These are phyloP conservation scores for Ectropis grisescens DNA, from an alignment of 1,140 invertebrate genomes.

Conservation along the genomic window DNA sequence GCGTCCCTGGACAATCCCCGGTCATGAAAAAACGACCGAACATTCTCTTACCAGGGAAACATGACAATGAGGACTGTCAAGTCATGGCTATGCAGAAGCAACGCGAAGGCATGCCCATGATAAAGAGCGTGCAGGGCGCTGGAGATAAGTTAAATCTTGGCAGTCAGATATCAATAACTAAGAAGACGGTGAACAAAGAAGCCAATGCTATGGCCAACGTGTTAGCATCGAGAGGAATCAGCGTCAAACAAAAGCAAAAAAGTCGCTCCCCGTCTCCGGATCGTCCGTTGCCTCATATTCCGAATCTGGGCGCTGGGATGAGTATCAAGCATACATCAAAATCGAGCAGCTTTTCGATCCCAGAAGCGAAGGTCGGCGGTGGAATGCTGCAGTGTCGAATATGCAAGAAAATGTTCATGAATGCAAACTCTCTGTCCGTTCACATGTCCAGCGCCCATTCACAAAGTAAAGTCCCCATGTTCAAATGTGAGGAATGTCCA, in stretches of 20 bases:
- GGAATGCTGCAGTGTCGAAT: slow-evolving; percentile 48
- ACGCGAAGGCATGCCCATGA: slow-evolving; percentile 78
- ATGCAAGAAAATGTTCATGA: slow-evolving; percentile 63
- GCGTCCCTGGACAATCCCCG: slow-evolving; percentile 22
- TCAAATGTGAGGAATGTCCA: slow-evolving; percentile 79
- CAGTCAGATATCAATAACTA: slow-evolving; percentile 74
- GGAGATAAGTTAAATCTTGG: slow-evolving; percentile 60
- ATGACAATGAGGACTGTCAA: slow-evolving; percentile 66
- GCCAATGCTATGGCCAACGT: slow-evolving; percentile 81
- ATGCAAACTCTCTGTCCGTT: slow-evolving; percentile 40
- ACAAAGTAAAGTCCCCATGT: slow-evolving; percentile 51
- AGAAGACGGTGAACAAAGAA: slow-evolving; percentile 75
- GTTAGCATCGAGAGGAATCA: slow-evolving; percentile 81
- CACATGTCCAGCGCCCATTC: slow-evolving; percentile 55
- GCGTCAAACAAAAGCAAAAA: slow-evolving; percentile 75
- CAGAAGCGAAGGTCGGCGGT: slow-evolving; percentile 52
- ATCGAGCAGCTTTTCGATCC: slow-evolving; percentile 57
- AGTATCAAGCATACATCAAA: slow-evolving; percentile 73
- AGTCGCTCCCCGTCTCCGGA: slow-evolving; percentile 57
- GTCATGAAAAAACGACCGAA: slow-evolving; percentile 46
- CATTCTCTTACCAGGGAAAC: slow-evolving; percentile 61
- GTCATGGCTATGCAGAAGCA: slow-evolving; percentile 80
- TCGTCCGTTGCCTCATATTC: slow-evolving; percentile 51
- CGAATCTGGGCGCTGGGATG: slow-evolving; percentile 80
- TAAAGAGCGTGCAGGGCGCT: slow-evolving; percentile 79